Percentiles rank a stretch among this genome's conserved stretches.
Conservation (phyloP, 2,888 invertebrate genomes). For the Netelia melanura region DNA sequence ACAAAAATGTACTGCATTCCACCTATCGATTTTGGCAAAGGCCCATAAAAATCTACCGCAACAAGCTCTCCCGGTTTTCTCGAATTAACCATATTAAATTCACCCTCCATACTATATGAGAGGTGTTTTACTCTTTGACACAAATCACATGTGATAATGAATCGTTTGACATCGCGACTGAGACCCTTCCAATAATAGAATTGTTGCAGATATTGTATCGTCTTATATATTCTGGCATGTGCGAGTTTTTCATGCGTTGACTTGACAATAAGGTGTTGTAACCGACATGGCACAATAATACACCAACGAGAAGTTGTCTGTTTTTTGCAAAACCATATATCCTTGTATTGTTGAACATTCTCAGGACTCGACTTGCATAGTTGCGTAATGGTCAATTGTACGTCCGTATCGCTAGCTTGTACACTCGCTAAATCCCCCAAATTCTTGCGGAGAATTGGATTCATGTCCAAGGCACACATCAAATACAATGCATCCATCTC, state of each 20-base stretch:
- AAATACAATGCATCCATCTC: background rate
- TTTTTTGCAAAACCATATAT: conserved; percentile 1
- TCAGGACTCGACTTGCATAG: background rate
- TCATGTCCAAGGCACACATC: background rate
- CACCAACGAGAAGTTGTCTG: background rate
- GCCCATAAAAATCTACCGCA: conserved; percentile 67
- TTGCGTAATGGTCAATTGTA: background rate
- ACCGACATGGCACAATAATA: background rate
- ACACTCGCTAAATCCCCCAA: background rate
- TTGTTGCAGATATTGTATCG: background rate
- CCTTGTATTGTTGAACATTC: background rate
- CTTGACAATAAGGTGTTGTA: background rate
- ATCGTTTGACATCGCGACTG: background rate
- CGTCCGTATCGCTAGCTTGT: conserved; percentile 13
- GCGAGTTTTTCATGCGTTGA: background rate
- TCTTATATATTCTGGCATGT: conserved; percentile 27
- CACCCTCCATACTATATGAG: conserved; percentile 54
- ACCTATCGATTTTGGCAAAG: conserved; percentile 50
- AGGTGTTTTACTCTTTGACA: conserved; percentile 62
- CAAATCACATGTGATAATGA: background rate
- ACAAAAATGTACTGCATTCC: conserved; percentile 65
- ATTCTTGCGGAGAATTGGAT: conserved; percentile 27
- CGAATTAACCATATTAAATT: conserved; percentile 37
- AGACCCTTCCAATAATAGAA: conserved; percentile 35
- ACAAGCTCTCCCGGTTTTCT: conserved; percentile 49